Evolutionary conservation across 2,888 invertebrate species (phyloP), one percentile per base, ranked within the genome.

Genomic region (Dorcus parallelipipedus): DNA sequence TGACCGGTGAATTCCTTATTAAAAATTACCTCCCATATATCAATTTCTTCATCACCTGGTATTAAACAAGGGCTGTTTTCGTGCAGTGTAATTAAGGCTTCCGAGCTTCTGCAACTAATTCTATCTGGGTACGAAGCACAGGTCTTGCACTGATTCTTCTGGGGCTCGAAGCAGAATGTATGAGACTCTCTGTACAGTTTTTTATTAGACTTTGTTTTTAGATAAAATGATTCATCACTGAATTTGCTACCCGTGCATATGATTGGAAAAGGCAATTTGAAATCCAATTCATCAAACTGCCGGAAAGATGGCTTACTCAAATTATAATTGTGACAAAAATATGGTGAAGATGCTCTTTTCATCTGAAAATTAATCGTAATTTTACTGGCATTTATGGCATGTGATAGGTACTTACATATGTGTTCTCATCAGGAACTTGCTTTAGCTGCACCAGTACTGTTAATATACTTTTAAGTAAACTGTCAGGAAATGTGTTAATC

Each of bases 11-110:
- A 69, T 43, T 66, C 62, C 33, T 67, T 60, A 56, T 65, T 67
- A 1, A 69, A 67, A 3, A 67, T 76, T 17, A 71, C 56, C 48
- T 76, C 76, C 76, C 77, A 77, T 47, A 77, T 70, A 62, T 66
- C 52, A 42, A 10, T 23, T 38, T 57, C 57, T 3, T 60, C 59
- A 14, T 10, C 14, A 53, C 53, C 56, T 49, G 67, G 64, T 9
- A 65, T 51, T 3, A 67, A 69, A 33, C 67, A 70, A 49, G 60
- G 59, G 54, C 67, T 67, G 9, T 68, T 67, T 58, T 70, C 69
- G 63, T 70, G 67, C 48, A 63, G 45, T 9, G 38, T 54, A n/a
- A 23, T 3, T 3, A 38, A 14, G n/a, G 9, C 20, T 17, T 42
- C 43, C 14, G 40, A 47, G 38, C 39, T 41, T 10, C 49, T 43